phyloP scores from a whole-genome alignment of 2,797 vertebrate species.

The Phalanger gymnotis region DNA sequence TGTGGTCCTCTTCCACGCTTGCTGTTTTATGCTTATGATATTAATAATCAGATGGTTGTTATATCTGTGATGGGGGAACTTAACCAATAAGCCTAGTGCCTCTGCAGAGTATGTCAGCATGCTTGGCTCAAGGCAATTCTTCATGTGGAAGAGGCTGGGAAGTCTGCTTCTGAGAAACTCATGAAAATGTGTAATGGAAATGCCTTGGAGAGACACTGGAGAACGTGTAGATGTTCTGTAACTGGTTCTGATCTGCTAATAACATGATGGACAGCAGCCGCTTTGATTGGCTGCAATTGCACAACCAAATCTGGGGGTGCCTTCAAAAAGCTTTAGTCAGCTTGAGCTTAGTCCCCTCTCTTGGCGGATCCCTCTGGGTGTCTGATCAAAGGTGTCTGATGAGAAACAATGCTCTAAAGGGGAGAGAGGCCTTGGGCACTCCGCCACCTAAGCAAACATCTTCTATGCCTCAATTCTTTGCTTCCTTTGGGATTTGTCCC shows the following conservation, averaged over 20 bases:
- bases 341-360: background rate
- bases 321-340: background rate
- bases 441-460: background rate
- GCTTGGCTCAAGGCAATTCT: background rate
- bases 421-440: background rate
- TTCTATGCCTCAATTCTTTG: background rate
- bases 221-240: background rate
- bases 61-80: background rate
- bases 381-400: background rate
- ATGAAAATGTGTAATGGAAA: background rate
- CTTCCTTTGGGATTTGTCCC: background rate
- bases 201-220: background rate
- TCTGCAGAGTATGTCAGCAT: background rate
- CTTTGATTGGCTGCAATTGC: background rate
- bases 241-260: no score
- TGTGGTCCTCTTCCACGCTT: background rate
- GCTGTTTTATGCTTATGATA: background rate
- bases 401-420: background rate
- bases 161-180: background rate
- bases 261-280: no score
- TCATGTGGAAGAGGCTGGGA: background rate
- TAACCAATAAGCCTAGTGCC: background rate
- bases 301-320: background rate
- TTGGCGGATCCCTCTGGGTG: background rate
- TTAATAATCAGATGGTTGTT: background rate